Evolutionary conservation across 2,797 vertebrate genomes (phyloP).

Genomic region (Pristis pectinata): DNA sequence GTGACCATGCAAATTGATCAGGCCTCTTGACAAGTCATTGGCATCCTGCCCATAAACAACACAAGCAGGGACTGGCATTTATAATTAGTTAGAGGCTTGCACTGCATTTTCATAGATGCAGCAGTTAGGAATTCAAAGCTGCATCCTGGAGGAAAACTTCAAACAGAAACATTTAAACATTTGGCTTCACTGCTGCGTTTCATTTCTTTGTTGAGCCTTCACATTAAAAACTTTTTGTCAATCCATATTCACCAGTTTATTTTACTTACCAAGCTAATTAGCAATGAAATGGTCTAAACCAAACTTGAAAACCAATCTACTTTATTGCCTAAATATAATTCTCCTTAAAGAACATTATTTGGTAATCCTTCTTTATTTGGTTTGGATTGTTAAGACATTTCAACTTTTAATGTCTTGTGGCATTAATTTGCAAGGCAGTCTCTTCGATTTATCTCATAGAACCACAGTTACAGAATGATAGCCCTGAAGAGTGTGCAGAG

Average conservation of each 20-base stretch:
- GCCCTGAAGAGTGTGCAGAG: too few species aligned
- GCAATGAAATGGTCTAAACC: neutral
- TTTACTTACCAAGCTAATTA: neutral
- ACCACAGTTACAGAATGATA: neutral
- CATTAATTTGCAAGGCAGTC: neutral
- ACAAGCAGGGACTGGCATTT: neutral
- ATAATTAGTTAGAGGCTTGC: neutral
- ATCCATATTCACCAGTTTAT: neutral
- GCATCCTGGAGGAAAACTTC: conserved; percentile 5
- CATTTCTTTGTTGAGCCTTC: neutral
- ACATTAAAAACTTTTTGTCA: neutral
- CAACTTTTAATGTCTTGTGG: neutral
- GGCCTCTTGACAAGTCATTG: neutral
- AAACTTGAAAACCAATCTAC: neutral
- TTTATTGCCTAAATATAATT: neutral
- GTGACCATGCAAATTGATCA: neutral
- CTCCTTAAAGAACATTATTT: neutral
- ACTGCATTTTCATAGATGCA: neutral
- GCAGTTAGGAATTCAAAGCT: neutral
- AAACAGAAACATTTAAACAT: neutral
- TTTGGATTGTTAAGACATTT: neutral
- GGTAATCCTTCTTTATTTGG: neutral
- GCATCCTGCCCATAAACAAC: neutral
- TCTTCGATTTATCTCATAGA: neutral
- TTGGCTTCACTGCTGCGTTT: neutral